Evolutionary conservation across 2,797 vertebrate genomes (phyloP).

Genomic region (Cryptoblepharus egeriae): DNA sequence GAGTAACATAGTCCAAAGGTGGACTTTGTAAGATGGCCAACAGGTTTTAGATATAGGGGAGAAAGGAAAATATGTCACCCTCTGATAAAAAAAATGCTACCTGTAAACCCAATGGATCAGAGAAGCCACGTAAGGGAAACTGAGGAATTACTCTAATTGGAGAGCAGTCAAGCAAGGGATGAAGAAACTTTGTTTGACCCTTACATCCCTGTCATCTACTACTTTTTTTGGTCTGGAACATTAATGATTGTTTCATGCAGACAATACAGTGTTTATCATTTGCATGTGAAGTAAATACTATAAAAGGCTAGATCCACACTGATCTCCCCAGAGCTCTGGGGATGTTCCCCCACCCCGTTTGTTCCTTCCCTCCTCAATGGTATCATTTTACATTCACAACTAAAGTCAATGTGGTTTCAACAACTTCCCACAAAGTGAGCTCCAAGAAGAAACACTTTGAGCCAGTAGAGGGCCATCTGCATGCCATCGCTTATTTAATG

Average conservation of each 20-base stretch:
- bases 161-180: constrained; percentile 43
- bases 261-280: constrained; percentile 5
- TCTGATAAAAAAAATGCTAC: neutral
- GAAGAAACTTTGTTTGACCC: neutral
- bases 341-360: constrained; percentile 38
- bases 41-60: neutral
- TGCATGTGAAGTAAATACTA: neutral
- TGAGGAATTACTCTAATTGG: constrained; percentile 48
- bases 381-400: constrained; percentile 81
- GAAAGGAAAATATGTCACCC: neutral
- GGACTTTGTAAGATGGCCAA: neutral
- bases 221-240: neutral
- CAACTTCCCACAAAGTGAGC: constrained; percentile 60
- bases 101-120: constrained; percentile 29
- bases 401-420: constrained; percentile 77
- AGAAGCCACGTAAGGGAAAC: constrained; percentile 47
- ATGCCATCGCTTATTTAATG: constrained; percentile 78
- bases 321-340: constrained; percentile 55
- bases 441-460: constrained; percentile 80
- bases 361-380: constrained; percentile 70
- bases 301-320: neutral
- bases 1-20: constrained; percentile 13
- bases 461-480: constrained; percentile 81
- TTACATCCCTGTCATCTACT: neutral
- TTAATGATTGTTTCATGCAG: neutral